A percentile compares a stretch with the other conserved stretches of the same genome.
Evolutionary conservation across 2,113 vertebrate species (phyloP).

Genomic region (Nycticryphes semicollaris): DNA sequence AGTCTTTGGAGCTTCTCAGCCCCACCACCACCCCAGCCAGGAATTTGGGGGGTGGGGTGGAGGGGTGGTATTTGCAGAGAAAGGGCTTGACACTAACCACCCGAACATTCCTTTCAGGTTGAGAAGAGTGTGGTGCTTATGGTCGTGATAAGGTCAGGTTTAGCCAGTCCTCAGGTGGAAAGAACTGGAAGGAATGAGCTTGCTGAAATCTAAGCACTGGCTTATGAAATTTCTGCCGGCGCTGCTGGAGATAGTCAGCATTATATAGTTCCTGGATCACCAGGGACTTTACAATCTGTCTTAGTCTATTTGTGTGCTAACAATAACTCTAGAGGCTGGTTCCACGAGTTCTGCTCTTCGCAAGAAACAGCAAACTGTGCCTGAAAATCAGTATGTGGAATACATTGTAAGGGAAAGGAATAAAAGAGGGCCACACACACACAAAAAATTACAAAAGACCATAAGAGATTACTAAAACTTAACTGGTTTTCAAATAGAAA

Average conservation of each 20-base stretch:
- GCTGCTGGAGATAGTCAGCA: slow-evolving; percentile 56
- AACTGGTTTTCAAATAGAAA: slow-evolving; percentile 18
- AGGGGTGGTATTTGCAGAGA: not conserved
- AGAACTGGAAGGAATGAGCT: not conserved
- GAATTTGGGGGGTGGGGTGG: not conserved
- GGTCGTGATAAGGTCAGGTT: not conserved
- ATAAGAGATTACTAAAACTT: slow-evolving; percentile 38
- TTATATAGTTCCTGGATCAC: slow-evolving; percentile 69
- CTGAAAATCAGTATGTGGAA: slow-evolving; percentile 62
- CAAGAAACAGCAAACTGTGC: slow-evolving; percentile 34
- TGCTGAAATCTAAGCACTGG: slow-evolving; percentile 51
- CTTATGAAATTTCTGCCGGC: slow-evolving; percentile 66
- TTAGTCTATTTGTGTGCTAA: slow-evolving; percentile 75
- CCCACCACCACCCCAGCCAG: not conserved
- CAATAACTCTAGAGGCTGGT: slow-evolving; percentile 70
- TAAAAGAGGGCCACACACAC: not conserved
- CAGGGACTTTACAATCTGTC: slow-evolving; percentile 68
- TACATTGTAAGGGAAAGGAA: slow-evolving; percentile 50
- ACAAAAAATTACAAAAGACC: not conserved
- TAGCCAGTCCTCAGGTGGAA: not conserved
- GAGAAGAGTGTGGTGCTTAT: not conserved
- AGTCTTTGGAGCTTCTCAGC: not conserved
- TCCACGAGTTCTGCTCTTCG: slow-evolving; percentile 51
- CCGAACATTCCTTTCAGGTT: not conserved
- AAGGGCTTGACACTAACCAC: not conserved